Conservation (phyloP, 1,140 invertebrate genomes). For the Eupristina koningsbergeri region DNA sequence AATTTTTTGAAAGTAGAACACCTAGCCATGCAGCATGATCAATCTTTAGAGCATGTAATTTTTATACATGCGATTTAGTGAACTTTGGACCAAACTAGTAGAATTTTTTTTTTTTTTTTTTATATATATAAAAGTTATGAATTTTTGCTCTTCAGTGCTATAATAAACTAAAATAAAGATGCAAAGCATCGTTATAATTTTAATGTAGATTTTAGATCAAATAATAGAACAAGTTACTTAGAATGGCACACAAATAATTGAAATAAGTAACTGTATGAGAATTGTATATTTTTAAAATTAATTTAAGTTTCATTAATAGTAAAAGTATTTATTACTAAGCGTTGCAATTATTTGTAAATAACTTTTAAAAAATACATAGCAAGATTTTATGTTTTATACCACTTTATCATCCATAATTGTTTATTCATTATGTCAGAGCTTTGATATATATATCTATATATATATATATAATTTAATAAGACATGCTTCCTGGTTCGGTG, state of each 20-base stretch:
- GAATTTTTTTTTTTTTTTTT: slow-evolving; percentile 29
- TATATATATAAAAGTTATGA: slow-evolving; percentile 12
- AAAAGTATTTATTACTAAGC: too few relatives aligned
- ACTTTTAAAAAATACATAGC: slow-evolving; percentile 10
- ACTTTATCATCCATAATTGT: slow-evolving; percentile 6
- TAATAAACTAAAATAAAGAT: slow-evolving; percentile 11
- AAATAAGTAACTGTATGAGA: not conserved
- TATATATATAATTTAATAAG: not conserved
- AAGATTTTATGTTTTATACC: not conserved
- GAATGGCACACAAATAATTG: not conserved
- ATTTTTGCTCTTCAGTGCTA: slow-evolving; percentile 17
- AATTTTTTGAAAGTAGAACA: slow-evolving; percentile 42
- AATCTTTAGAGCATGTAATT: slow-evolving; percentile 20
- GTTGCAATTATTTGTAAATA: slow-evolving; percentile 45
- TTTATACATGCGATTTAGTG: slow-evolving; percentile 6
- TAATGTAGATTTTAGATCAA: slow-evolving; percentile 45
- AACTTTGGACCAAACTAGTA: slow-evolving; percentile 46
- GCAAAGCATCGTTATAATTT: slow-evolving; percentile 32
- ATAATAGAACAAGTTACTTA: slow-evolving; percentile 31
- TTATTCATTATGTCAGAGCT: slow-evolving; percentile 15
- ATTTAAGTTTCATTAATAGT: slow-evolving; percentile 3
- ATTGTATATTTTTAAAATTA: slow-evolving; percentile 38
- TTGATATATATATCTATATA: too few relatives aligned
- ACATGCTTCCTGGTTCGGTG: slow-evolving; percentile 63
- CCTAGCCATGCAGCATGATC: slow-evolving; percentile 50